Conservation (phyloP, 2,888 invertebrate genomes). For the Encarsia formosa region DNA sequence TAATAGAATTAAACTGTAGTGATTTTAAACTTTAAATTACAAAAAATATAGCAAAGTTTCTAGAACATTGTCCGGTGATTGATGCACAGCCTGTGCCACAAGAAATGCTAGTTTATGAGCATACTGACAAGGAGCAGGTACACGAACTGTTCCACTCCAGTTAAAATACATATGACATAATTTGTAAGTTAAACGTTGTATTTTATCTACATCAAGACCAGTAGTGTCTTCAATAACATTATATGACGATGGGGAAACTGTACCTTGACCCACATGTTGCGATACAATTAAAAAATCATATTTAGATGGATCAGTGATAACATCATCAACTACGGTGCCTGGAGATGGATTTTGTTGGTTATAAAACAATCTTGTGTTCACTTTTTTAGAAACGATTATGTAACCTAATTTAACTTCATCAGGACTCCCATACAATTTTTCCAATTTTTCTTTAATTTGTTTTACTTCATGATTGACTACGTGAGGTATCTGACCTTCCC, state of each 20-base stretch:
- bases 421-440: constrained; percentile 54
- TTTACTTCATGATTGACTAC: constrained; percentile 73
- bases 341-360: constrained; percentile 67
- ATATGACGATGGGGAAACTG: constrained; percentile 87
- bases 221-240: constrained; percentile 76
- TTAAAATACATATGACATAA: constrained; percentile 88
- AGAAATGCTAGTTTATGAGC: constrained; percentile 91
- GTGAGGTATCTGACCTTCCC: constrained; percentile 82
- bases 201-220: constrained; percentile 65
- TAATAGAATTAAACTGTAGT: too few relatives aligned
- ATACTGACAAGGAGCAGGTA: constrained; percentile 91
- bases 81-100: constrained; percentile 76
- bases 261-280: constrained; percentile 82
- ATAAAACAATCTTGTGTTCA: constrained; percentile 77
- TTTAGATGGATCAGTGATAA: constrained; percentile 70
- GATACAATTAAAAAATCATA: constrained; percentile 90
- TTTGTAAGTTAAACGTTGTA: constrained; percentile 84
- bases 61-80: constrained; percentile 59
- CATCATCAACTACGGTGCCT: constrained; percentile 83
- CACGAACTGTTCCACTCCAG: constrained; percentile 70
- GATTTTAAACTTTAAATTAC: constrained; percentile 53
- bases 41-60: constrained; percentile 67
- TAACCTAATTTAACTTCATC: constrained; percentile 60
- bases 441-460: constrained; percentile 57
- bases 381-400: constrained; percentile 84